A percentile compares a stretch with the other conserved stretches of the same genome.
Evolutionary conservation across 2,797 vertebrate species (phyloP).

Genomic region (Chromis chromis): DNA sequence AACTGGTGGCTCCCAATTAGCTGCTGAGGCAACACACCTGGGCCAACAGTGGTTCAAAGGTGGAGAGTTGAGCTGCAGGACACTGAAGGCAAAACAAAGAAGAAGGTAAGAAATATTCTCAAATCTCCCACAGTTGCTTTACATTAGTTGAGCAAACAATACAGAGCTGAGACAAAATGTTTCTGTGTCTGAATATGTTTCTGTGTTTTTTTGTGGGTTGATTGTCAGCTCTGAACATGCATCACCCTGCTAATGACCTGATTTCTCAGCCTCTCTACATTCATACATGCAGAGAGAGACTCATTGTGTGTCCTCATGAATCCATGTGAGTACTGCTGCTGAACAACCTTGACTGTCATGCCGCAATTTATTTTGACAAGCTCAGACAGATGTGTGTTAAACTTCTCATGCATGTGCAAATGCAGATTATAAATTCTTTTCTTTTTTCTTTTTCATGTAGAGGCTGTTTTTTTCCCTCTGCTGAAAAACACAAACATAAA

Average conservation of each 20-base stretch:
- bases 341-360: conserved; percentile 44
- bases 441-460: no score
- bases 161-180: background rate
- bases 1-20: conserved; percentile 19
- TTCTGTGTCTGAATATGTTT: background rate
- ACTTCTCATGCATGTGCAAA: conserved; percentile 62
- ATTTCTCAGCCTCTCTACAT: conserved; percentile 18
- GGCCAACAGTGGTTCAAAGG: background rate
- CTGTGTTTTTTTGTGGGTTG: background rate
- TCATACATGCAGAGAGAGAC: conserved; percentile 3
- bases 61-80: conserved; percentile 13
- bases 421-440: conserved; percentile 48
- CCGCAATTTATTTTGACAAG: conserved; percentile 44
- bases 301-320: conserved; percentile 17
- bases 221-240: conserved; percentile 39
- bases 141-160: background rate
- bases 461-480: background rate
- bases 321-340: conserved; percentile 41
- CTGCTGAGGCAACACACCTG: conserved; percentile 12
- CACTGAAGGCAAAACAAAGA: background rate
- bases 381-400: conserved; percentile 44
- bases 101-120: background rate
- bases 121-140: background rate
- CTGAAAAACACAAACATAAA: conserved; percentile 48
- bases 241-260: conserved; percentile 41